Percentiles rank a stretch among this genome's conserved stretches.
Evolutionary conservation across 2,888 invertebrate species (phyloP).

Genomic region (Xanthia togata): DNA sequence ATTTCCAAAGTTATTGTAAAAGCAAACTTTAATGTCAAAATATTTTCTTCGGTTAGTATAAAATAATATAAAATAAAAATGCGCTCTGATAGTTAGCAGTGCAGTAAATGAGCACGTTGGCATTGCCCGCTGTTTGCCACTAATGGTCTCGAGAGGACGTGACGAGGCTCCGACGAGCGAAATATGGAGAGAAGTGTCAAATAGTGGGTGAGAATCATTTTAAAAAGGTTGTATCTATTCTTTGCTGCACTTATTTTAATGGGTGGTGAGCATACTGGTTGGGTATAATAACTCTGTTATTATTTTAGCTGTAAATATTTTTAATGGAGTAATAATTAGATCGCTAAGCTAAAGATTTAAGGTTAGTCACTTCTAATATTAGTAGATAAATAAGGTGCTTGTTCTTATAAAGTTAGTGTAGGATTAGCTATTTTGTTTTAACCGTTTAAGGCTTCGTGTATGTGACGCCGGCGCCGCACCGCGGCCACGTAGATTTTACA

Average conservation of each 20-base stretch:
- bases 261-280: neutral
- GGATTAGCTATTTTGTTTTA: neutral
- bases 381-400: neutral
- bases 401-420: neutral
- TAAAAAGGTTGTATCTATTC: conserved; percentile 34
- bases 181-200: conserved; percentile 22
- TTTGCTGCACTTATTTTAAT: neutral
- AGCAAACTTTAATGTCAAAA: neutral
- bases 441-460: no score
- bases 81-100: conserved; percentile 51
- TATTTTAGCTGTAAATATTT: neutral
- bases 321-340: neutral
- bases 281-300: neutral
- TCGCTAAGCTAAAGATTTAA: neutral
- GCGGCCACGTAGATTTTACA: no score
- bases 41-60: neutral
- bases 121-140: conserved; percentile 68
- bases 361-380: neutral
- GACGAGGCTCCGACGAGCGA: conserved; percentile 56
- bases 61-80: conserved; percentile 31
- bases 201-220: conserved; percentile 64
- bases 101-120: conserved; percentile 68
- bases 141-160: conserved; percentile 74
- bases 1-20: neutral
- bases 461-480: no score